Conservation (phyloP, 2,797 vertebrate species). For the Serranus cabrilla region DNA sequence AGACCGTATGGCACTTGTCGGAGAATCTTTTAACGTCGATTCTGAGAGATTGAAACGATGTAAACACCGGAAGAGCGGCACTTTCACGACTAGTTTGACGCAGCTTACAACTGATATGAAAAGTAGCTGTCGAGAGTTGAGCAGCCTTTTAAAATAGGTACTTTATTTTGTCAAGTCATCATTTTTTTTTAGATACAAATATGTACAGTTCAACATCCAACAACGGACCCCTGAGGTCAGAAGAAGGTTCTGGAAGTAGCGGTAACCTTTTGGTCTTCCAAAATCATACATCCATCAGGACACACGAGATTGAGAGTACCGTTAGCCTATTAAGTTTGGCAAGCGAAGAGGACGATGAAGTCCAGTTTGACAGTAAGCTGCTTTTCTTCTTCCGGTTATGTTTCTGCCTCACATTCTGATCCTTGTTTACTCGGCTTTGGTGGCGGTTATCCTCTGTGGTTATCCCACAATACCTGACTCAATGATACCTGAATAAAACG, state of each 20-base stretch:
- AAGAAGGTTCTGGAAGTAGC: conserved; percentile 76
- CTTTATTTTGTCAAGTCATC: conserved; percentile 4
- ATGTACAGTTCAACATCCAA: conserved; percentile 60
- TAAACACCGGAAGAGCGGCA: neutral
- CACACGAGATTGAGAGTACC: conserved; percentile 17
- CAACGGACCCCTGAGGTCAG: conserved; percentile 34
- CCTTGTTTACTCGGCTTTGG: fast-evolving
- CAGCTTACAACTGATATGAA: neutral
- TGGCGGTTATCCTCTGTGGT: neutral
- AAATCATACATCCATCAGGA: conserved; percentile 17
- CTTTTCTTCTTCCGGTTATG: neutral
- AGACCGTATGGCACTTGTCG: neutral
- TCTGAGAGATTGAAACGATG: neutral
- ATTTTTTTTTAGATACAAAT: neutral
- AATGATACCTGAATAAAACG: neutral
- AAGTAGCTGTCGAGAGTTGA: neutral
- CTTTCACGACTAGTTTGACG: neutral
- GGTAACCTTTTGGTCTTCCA: conserved; percentile 39
- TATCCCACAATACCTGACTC: neutral
- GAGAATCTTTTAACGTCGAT: neutral
- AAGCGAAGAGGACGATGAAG: conserved; percentile 78
- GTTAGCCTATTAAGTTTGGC: conserved; percentile 60
- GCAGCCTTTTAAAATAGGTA: neutral
- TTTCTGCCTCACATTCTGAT: too few species aligned
- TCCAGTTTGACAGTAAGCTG: conserved; percentile 87